These are phyloP conservation scores for Mnemiopsis leidyi DNA, from an alignment of 37 sponge, comb jelly and placozoan genomes.

Conservation along the genomic window DNA sequence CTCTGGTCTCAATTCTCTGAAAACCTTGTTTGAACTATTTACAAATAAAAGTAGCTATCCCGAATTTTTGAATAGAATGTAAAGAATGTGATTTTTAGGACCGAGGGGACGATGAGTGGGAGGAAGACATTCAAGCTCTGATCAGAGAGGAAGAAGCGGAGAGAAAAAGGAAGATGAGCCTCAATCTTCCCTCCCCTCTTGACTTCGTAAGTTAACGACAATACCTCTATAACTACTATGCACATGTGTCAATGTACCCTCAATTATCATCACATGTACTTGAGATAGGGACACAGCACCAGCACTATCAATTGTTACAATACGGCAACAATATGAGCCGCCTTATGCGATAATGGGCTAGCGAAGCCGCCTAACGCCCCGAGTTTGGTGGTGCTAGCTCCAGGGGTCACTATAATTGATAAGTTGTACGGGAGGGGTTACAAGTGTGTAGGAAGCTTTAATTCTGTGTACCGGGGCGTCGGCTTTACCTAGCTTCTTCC, in stretches of 20 bases:
- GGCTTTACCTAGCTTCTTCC: neutral
- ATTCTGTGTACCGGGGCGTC: neutral
- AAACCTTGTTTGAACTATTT: too few species aligned
- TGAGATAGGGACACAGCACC: neutral
- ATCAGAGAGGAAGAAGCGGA: conserved; percentile 62
- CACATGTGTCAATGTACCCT: too few species aligned
- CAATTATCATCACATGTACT: neutral
- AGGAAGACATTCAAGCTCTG: conserved; percentile 50
- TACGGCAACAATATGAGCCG: neutral
- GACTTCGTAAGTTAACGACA: conserved; percentile 5
- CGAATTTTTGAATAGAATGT: too few species aligned
- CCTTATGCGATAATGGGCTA: neutral
- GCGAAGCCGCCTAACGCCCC: neutral
- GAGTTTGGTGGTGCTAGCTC: neutral
- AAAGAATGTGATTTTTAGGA: neutral
- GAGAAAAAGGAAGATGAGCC: conserved; percentile 54
- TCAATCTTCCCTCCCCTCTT: conserved; percentile 62
- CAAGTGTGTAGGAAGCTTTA: neutral
- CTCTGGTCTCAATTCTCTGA: too few species aligned
- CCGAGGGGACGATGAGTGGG: conserved; percentile 28
- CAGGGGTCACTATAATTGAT: neutral
- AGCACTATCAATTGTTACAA: neutral
- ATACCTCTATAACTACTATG: too few species aligned
- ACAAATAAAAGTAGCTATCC: too few species aligned
- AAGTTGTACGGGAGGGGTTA: neutral